Evolutionary conservation across 2,888 invertebrate species (phyloP).

Genomic region (Platycnemis pennipes): DNA sequence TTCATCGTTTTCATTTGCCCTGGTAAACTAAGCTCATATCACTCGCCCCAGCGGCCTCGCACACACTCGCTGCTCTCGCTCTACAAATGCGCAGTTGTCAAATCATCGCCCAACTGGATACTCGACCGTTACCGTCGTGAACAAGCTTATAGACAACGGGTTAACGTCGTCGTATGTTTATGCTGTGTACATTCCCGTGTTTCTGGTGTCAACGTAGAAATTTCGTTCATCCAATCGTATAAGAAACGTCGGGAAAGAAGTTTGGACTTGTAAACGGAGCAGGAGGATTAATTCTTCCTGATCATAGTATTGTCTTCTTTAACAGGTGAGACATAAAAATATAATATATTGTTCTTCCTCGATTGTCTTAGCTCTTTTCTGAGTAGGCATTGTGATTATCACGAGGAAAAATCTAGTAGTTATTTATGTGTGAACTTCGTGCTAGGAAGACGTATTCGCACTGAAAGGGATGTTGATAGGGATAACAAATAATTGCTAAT

Average conservation of each 20-base stretch:
- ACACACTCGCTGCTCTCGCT: not conserved
- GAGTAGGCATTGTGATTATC: not conserved
- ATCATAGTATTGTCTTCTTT: constrained; percentile 6
- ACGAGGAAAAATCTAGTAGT: not conserved
- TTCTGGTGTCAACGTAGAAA: constrained; percentile 62
- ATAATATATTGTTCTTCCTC: not conserved
- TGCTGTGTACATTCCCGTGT: constrained; percentile 63
- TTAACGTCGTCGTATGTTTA: constrained; percentile 66
- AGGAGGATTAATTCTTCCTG: constrained; percentile 34
- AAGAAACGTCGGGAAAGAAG: constrained; percentile 6
- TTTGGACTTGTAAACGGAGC: not conserved
- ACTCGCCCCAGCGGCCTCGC: not conserved
- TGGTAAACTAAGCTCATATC: not conserved
- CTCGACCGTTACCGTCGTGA: constrained; percentile 59
- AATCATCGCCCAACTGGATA: constrained; percentile 22
- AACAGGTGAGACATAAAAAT: constrained; percentile 30
- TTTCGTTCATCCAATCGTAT: constrained; percentile 45
- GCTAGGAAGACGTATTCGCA: not conserved
- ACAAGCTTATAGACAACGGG: constrained; percentile 58
- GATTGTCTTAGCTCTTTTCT: not conserved
- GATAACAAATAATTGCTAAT: not conserved
- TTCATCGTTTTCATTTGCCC: not conserved
- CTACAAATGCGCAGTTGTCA: constrained; percentile 58
- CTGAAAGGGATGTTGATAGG: not conserved
- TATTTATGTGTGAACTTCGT: not conserved